Base-by-base conservation (phyloP, 2,888 invertebrate species). In the Drosophila bunnanda region DNA sequence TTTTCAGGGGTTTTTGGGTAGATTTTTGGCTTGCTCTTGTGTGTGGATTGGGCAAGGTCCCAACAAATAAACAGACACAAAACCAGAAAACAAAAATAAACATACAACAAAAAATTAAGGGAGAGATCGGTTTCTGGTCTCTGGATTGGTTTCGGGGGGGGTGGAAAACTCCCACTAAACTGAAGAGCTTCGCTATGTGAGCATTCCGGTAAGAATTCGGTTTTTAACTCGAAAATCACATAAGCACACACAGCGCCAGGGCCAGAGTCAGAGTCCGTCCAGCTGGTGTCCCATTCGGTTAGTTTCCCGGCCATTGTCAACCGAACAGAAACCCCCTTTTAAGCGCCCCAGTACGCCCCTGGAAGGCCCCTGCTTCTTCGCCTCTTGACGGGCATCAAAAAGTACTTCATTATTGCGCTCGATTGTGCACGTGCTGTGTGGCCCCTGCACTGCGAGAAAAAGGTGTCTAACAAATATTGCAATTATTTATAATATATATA, bases 391-490 rank as follows among this genome's bases (percentile, higher is more conserved):
- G 66, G 69, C 78, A 79, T 80, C 78, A 82, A 79, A 85, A 85
- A 80, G 76, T 80, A 82, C 90, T 89, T 89, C 89, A 90, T 90
- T 90, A 89, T 86, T 82, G 78, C 88, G 79, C 86, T 83, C 87
- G 81, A 89, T 89, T 90, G 88, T 82, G 82, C 74, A 73, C 70
- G 66, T 80, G 67, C 56, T 48, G 70, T 41, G 54, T 38, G 50
- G 20, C 32, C 9, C 20, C 15, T 50, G 28, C 65, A 64, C 38
- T 0, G 30, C 1, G 9, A 30, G 17, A 38, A 59, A 59, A 58
- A 54, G 5, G 10, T 30, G 2, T 13, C 17, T 9, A 17, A n/a
- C n/a, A 53, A 25, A 53, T 53, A 22, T 53, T 4, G 1, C 5
- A 8, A 32, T 13, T 41, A 12, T 41, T 6, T 10, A 0, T 13